Evolutionary conservation across 1,140 invertebrate genomes (phyloP).

Genomic region (Caenorhabditis latens): DNA sequence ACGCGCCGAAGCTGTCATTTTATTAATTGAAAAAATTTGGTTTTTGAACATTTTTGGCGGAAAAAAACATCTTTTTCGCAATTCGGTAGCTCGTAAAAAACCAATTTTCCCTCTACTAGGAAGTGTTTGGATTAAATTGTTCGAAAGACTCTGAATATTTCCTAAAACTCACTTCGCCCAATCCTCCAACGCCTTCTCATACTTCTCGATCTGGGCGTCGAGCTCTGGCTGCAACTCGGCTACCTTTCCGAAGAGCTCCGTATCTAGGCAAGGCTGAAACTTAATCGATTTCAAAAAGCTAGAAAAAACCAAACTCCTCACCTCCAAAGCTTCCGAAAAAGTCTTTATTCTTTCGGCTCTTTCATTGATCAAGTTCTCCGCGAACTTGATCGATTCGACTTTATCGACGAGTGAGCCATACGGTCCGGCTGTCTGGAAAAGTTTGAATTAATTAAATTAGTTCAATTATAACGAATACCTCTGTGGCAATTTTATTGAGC

Average conservation of each 20-base stretch:
- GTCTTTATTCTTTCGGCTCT: slow-evolving; percentile 1
- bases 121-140: no score
- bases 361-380: not conserved
- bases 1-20: no score
- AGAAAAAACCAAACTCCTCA: not conserved
- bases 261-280: slow-evolving; percentile 24
- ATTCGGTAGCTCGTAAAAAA: no score
- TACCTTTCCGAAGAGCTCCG: slow-evolving; percentile 6
- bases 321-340: slow-evolving; percentile 21
- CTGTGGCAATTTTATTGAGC: slow-evolving; percentile 21
- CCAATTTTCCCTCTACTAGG: no score
- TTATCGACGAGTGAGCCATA: not conserved
- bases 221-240: slow-evolving; percentile 20
- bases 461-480: not conserved
- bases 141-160: no score
- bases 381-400: not conserved
- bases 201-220: slow-evolving; percentile 25
- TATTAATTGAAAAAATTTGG: no score
- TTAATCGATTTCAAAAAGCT: not conserved
- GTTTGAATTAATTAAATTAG: not conserved
- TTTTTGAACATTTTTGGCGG: no score
- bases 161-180: slow-evolving; percentile 11
- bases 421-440: slow-evolving; percentile 14
- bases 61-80: no score
- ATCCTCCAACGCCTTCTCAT: slow-evolving; percentile 22